A percentile compares a stretch with the other conserved stretches of the same genome.
Conservation (phyloP, 1,140 invertebrate genomes). For the Tetramorium alpestre region DNA sequence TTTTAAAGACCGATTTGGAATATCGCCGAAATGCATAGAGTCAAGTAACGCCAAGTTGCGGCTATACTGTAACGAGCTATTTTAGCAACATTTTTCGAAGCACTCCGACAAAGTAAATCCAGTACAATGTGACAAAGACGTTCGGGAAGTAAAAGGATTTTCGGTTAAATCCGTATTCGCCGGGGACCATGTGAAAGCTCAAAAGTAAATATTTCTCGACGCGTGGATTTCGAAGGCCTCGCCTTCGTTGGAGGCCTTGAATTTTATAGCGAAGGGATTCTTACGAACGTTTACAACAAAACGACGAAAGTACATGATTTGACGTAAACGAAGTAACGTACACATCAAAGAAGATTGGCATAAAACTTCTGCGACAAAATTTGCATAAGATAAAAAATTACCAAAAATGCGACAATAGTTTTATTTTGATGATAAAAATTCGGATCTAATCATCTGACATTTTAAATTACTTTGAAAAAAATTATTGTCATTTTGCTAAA, state of each 20-base stretch:
- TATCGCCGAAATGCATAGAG: background rate
- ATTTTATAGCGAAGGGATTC: slow-evolving; percentile 37
- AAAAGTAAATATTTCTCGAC: slow-evolving; percentile 70
- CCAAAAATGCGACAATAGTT: background rate
- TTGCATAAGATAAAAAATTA: background rate
- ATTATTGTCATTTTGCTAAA: background rate
- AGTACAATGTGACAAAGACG: slow-evolving; percentile 62
- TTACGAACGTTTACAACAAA: slow-evolving; percentile 44
- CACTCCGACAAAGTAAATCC: slow-evolving; percentile 57
- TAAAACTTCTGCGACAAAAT: background rate
- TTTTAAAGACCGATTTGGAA: background rate
- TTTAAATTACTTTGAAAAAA: background rate
- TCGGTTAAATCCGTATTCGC: slow-evolving; percentile 67
- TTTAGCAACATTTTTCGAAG: slow-evolving; percentile 46
- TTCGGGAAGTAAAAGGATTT: slow-evolving; percentile 63
- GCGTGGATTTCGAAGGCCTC: slow-evolving; percentile 56
- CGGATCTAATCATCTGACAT: background rate
- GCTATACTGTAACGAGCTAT: slow-evolving; percentile 21
- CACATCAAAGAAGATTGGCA: background rate
- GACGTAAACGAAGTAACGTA: background rate
- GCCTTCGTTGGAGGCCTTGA: background rate
- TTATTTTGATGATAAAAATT: background rate
- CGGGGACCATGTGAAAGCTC: slow-evolving; percentile 51
- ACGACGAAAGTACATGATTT: slow-evolving; percentile 9
- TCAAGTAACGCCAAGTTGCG: background rate